Base-by-base conservation (phyloP, 2,113 vertebrate genomes). In the Apaloderma vittatum region DNA sequence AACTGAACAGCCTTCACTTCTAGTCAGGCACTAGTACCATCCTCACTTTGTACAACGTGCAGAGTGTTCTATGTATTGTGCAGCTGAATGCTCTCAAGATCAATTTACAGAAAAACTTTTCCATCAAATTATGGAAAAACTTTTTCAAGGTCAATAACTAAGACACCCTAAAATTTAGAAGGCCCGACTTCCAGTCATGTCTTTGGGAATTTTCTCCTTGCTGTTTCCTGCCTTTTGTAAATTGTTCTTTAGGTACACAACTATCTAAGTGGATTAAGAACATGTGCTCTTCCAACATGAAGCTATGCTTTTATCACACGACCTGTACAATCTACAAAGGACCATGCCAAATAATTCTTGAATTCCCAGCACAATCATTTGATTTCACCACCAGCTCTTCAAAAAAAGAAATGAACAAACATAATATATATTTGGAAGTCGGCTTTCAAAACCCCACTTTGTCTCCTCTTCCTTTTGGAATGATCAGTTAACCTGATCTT, bases 401-500 rank as follows among this genome's bases (percentile, higher is more conserved):
- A 54, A 26, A 81, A 81, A 48, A 16, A 71, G 13, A 91, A 73
- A 90, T 24, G 45, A 79, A 84, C 18, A 68, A 66, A 40, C 5
- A 18, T 20, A 51, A 63, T 30, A 20, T 9, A 34, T 27, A 59
- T 45, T 65, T 63, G 22, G 32, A 92, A 86, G 18, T 3, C 55
- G 26, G 34, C n/a, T 95, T 95, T 48, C 65, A 63, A 85, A 71
- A 11, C 6, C 3, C 36, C 7, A 14, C 37, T 71, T 86, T 90
- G n/a, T 26, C 83, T 95, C 73, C 9, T 71, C 54, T 91, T 92
- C 59, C 82, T 78, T 95, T 86, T 66, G 77, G 30, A 95, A 95
- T 34, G 16, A 96, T 84, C 55, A 82, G 45, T 93, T 96, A 95
- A 94, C 72, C 93, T 55, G 8, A 79, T 76, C 91, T 87, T 95